phyloP scores from a whole-genome alignment of 2,113 vertebrate genomes.

The Holacanthus passer region DNA sequence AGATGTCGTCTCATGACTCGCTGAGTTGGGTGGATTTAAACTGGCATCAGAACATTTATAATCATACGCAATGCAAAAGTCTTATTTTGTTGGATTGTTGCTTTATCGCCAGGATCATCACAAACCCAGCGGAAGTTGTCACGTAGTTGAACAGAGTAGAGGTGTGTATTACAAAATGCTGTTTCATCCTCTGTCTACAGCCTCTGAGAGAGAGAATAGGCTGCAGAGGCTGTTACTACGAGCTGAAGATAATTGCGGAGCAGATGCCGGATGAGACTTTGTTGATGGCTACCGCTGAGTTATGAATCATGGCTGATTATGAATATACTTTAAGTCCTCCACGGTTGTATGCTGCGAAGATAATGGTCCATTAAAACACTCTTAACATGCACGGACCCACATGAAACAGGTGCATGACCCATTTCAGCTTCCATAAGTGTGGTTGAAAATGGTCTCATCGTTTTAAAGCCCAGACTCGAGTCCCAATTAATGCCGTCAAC shows the following conservation, averaged over 20 bases:
- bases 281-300: conserved; percentile 36
- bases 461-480: conserved; percentile 19
- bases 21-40: neutral
- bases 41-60: neutral
- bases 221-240: neutral
- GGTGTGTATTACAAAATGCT: conserved; percentile 18
- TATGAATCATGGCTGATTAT: conserved; percentile 64
- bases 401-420: conserved; percentile 52
- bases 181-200: neutral
- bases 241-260: conserved; percentile 28
- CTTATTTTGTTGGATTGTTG: neutral
- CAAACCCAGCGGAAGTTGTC: neutral
- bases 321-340: conserved; percentile 63
- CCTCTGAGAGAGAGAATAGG: neutral
- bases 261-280: conserved; percentile 55
- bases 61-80: fast-evolving
- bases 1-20: neutral
- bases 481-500: conserved; percentile 5
- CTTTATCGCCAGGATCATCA: neutral
- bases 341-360: conserved; percentile 31
- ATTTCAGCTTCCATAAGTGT: conserved; percentile 46
- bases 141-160: neutral
- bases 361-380: conserved; percentile 65
- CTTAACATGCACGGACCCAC: conserved; percentile 34
- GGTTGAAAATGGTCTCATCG: conserved; percentile 38